phyloP scores from a whole-genome alignment of 2,888 invertebrate species.

The Microdon myrmicae region DNA sequence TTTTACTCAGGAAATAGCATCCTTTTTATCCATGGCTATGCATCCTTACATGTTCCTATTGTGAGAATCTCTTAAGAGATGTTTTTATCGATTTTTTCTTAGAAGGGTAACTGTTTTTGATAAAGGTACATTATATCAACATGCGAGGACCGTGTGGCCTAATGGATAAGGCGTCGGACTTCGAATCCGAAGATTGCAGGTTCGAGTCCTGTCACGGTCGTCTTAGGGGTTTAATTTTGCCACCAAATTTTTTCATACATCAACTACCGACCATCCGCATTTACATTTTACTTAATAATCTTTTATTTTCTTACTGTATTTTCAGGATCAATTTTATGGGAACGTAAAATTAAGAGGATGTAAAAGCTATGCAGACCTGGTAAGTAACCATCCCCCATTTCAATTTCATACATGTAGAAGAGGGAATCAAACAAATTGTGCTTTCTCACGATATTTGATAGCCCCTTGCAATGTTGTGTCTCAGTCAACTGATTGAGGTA shows the following conservation, averaged over 20 bases:
- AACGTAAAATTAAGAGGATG: constrained; percentile 28
- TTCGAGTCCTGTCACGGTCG: constrained; percentile 53
- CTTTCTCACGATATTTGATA: constrained; percentile 36
- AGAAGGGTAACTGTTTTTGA: too few relatives aligned
- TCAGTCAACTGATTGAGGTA: constrained; percentile 18
- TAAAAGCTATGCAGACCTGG: constrained; percentile 34
- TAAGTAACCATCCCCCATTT: constrained; percentile 15
- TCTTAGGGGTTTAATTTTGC: neutral
- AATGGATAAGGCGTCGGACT: constrained; percentile 53
- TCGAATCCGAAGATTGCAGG: constrained; percentile 53
- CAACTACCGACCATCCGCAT: neutral
- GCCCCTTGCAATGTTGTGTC: constrained; percentile 1
- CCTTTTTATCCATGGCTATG: too few relatives aligned
- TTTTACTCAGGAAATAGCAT: too few relatives aligned
- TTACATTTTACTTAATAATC: neutral
- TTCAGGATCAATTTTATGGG: constrained; percentile 33
- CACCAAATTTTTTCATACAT: neutral
- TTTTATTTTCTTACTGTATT: constrained; percentile 7
- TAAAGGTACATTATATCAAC: too few relatives aligned
- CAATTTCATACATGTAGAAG: neutral
- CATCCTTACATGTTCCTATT: too few relatives aligned
- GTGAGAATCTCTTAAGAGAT: too few relatives aligned
- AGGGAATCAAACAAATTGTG: constrained; percentile 1
- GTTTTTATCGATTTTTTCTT: too few relatives aligned
- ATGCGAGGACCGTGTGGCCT: constrained; percentile 50